Conservation (phyloP, 2,113 vertebrate species). For the Eretmochelys imbricata region DNA sequence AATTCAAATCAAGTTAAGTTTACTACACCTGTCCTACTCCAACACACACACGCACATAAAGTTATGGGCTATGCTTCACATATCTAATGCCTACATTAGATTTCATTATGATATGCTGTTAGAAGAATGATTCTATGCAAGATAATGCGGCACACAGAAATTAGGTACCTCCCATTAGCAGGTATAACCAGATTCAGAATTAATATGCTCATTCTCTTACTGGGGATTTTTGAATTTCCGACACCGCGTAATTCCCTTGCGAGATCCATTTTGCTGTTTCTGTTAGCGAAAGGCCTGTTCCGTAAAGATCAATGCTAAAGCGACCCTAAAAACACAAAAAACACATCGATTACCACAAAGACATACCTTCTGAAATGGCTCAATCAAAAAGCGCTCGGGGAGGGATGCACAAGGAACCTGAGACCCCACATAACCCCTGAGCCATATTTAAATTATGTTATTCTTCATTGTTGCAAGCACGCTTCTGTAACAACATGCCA, state of each 20-base stretch:
- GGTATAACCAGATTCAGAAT: neutral
- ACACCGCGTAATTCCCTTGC: constrained; percentile 92
- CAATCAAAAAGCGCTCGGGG: neutral
- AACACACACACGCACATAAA: neutral
- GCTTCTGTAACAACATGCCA: constrained; percentile 25
- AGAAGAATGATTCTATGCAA: neutral
- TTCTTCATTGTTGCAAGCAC: constrained; percentile 25
- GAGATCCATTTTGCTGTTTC: constrained; percentile 88
- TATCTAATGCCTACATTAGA: neutral
- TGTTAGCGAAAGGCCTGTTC: constrained; percentile 88
- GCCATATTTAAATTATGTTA: neutral
- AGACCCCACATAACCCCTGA: no score
- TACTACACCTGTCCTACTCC: accelerated
- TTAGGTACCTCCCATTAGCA: neutral
- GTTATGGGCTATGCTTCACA: neutral
- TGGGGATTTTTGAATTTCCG: constrained; percentile 89
- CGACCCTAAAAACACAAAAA: constrained; percentile 83
- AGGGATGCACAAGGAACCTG: neutral
- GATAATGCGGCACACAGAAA: neutral
- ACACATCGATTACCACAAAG: neutral
- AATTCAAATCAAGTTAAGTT: constrained; percentile 25
- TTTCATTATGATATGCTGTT: neutral
- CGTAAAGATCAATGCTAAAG: constrained; percentile 92
- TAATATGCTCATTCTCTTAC: constrained; percentile 74
- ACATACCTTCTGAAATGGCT: accelerated